A percentile compares a stretch with the other conserved stretches of the same genome.
These are phyloP conservation scores for Vireo altiloquus DNA, from an alignment of 2,113 vertebrate genomes.

Conservation along the genomic window DNA sequence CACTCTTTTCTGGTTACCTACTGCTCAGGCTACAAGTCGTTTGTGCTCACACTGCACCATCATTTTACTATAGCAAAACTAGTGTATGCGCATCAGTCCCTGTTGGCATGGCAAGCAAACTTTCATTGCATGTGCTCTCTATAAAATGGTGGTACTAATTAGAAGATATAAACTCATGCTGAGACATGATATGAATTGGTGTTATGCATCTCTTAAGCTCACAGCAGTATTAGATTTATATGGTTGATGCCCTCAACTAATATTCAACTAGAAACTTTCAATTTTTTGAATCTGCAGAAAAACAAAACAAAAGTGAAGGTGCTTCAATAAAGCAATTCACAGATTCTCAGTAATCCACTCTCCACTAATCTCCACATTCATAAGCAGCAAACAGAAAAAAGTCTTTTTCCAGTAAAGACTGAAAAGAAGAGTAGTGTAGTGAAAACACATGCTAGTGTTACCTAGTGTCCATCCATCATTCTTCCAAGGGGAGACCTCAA, in stretches of 20 bases:
- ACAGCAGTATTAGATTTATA: slow-evolving; percentile 80
- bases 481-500: not conserved
- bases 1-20: slow-evolving; percentile 68
- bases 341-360: not conserved
- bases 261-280: slow-evolving; percentile 58
- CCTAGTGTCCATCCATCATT: not conserved
- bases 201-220: slow-evolving; percentile 74
- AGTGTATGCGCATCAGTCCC: slow-evolving; percentile 55
- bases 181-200: slow-evolving; percentile 78
- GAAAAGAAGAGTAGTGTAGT: not conserved
- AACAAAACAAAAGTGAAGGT: slow-evolving; percentile 47
- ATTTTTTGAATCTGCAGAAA: slow-evolving; percentile 55
- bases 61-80: slow-evolving; percentile 46
- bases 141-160: slow-evolving; percentile 80
- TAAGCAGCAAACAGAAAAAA: not conserved
- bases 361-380: not conserved
- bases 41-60: slow-evolving; percentile 38
- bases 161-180: slow-evolving; percentile 80
- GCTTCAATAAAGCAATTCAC: not conserved
- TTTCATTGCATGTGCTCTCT: slow-evolving; percentile 75
- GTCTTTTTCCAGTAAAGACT: not conserved
- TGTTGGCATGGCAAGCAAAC: slow-evolving; percentile 73
- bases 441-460: not conserved
- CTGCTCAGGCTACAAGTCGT: slow-evolving; percentile 61
- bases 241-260: slow-evolving; percentile 70